A percentile compares a stretch with the other conserved stretches of the same genome.
Conservation (phyloP, 2,797 vertebrate genomes). For the Cuculus canorus region DNA sequence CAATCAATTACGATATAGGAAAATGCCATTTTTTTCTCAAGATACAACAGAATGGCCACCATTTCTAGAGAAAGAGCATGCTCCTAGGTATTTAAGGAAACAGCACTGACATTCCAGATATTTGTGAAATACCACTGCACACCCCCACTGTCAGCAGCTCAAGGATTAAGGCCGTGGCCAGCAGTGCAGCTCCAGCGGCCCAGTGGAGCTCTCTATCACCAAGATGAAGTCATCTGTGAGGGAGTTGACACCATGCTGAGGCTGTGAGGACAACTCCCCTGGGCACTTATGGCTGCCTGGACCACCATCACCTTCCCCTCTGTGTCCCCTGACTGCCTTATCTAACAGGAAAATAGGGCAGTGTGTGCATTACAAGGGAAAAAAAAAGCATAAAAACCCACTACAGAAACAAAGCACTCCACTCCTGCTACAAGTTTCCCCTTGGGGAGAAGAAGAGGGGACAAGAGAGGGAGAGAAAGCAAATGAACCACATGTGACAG, state of each 20-base stretch:
- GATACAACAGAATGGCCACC: not conserved
- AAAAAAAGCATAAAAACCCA: not conserved
- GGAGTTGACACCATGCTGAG: slow-evolving; percentile 15
- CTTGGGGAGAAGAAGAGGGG: slow-evolving; percentile 53
- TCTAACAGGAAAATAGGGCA: slow-evolving; percentile 57
- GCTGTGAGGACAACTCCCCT: slow-evolving; percentile 27
- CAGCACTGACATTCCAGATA: not conserved
- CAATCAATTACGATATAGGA: not conserved
- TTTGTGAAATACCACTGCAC: slow-evolving; percentile 8
- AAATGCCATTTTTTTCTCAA: not conserved
- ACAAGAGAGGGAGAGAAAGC: slow-evolving; percentile 13
- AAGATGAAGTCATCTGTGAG: slow-evolving; percentile 64
- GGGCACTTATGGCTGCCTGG: not conserved
- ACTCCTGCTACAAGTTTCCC: slow-evolving; percentile 32
- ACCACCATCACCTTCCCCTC: slow-evolving; percentile 25
- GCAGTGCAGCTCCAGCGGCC: not conserved
- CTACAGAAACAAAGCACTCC: slow-evolving; percentile 39
- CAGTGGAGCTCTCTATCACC: slow-evolving; percentile 38
- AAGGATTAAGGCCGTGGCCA: not conserved
- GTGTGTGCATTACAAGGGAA: not conserved
- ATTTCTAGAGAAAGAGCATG: not conserved
- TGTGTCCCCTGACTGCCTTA: not conserved
- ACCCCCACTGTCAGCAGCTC: not conserved
- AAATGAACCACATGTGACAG: slow-evolving; percentile 68
- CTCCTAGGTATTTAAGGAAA: slow-evolving; percentile 6